phyloP scores from a whole-genome alignment of 1,140 invertebrate genomes.

The Drosophila navojoa region DNA sequence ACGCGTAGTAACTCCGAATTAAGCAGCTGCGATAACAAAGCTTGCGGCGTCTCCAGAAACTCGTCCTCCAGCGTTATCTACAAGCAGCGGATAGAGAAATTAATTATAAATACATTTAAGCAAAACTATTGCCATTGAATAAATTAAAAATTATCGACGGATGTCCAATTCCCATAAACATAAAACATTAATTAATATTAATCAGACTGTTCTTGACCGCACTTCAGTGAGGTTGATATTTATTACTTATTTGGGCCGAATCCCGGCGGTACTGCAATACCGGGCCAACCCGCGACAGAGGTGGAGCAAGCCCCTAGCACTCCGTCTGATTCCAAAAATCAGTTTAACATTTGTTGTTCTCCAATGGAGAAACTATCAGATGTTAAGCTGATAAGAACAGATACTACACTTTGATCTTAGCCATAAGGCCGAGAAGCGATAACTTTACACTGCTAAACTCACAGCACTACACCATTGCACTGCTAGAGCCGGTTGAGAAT shows the following conservation, averaged over 20 bases:
- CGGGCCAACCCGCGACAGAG: constrained; percentile 57
- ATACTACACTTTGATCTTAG: constrained; percentile 86
- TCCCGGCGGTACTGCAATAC: constrained; percentile 86
- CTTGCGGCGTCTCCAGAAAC: constrained; percentile 93
- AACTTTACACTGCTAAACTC: background rate
- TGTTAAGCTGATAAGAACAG: constrained; percentile 88
- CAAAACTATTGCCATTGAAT: too few relatives aligned
- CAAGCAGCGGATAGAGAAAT: too few relatives aligned
- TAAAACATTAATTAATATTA: too few relatives aligned
- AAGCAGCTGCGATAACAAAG: constrained; percentile 91
- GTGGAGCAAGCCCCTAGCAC: constrained; percentile 54
- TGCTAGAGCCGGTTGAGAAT: constrained; percentile 21
- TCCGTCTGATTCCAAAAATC: constrained; percentile 84
- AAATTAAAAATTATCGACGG: too few relatives aligned
- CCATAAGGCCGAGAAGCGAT: constrained; percentile 77
- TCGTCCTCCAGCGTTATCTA: constrained; percentile 92
- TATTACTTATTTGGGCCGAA: constrained; percentile 24
- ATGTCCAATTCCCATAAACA: too few relatives aligned
- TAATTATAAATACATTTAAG: too few relatives aligned
- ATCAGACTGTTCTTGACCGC: too few relatives aligned
- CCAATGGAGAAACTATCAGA: constrained; percentile 86
- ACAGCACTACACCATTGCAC: background rate
- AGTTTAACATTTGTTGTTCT: constrained; percentile 85
- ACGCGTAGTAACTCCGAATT: constrained; percentile 95
- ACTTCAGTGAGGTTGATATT: background rate